These are phyloP conservation scores for Eulemur coronatus DNA, from an alignment of 2,797 vertebrate species.

Conservation along the genomic window DNA sequence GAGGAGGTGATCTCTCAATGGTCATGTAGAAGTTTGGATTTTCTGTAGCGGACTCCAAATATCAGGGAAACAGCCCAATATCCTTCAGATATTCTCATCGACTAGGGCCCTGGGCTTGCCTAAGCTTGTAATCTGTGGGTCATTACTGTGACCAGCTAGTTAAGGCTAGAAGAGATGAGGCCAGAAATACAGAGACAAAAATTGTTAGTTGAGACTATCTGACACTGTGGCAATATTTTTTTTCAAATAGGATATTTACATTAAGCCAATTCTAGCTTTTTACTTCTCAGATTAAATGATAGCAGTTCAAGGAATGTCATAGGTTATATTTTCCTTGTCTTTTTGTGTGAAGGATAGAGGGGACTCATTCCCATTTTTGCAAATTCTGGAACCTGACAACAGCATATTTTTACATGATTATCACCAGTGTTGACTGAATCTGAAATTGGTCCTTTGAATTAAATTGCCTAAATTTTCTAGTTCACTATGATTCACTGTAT, in stretches of 20 bases:
- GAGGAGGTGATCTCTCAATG: background rate
- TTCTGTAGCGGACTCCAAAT: background rate
- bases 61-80: background rate
- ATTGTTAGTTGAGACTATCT: background rate
- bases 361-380: background rate
- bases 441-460: background rate
- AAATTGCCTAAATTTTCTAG: conserved; percentile 23
- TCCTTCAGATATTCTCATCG: background rate
- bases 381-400: background rate
- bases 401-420: background rate
- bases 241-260: background rate
- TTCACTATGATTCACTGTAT: background rate
- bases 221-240: background rate
- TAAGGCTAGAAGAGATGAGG: background rate
- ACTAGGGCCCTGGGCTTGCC: background rate
- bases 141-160: background rate
- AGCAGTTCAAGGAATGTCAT: background rate
- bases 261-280: background rate
- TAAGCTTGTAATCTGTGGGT: background rate
- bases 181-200: background rate
- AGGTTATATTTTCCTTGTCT: background rate
- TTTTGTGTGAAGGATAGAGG: background rate
- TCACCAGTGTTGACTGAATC: conserved; percentile 6
- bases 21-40: background rate
- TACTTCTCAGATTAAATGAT: background rate